Evolutionary conservation across 2,888 invertebrate species (phyloP).

Genomic region (Bellardia pandia): DNA sequence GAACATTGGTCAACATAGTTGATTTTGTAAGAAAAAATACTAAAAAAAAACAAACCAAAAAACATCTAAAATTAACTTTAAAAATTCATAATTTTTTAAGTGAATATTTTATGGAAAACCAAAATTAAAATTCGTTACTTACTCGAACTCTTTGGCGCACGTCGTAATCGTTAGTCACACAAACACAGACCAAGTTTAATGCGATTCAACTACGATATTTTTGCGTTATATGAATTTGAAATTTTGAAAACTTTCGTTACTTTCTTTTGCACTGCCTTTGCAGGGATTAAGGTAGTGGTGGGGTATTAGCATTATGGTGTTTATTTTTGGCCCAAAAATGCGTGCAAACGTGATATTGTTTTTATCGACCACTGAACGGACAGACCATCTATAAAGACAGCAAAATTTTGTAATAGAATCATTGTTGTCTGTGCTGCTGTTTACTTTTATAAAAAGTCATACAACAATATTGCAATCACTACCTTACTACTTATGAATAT

Average conservation of each 20-base stretch:
- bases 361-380: slow-evolving; percentile 11
- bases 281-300: slow-evolving; percentile 29
- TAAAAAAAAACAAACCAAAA: slow-evolving; percentile 13
- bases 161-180: not conserved
- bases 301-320: slow-evolving; percentile 16
- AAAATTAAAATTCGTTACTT: slow-evolving; percentile 40
- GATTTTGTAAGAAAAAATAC: slow-evolving; percentile 22
- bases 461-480: slow-evolving; percentile 2
- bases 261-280: slow-evolving; percentile 54
- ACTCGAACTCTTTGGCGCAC: slow-evolving; percentile 27
- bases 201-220: slow-evolving; percentile 25
- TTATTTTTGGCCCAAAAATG: slow-evolving; percentile 49
- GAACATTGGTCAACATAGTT: slow-evolving; percentile 37
- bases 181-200: not conserved
- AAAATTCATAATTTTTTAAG: slow-evolving; percentile 69
- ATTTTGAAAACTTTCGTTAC: slow-evolving; percentile 62
- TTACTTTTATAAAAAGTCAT: not conserved
- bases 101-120: slow-evolving; percentile 40
- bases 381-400: slow-evolving; percentile 22
- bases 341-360: slow-evolving; percentile 45
- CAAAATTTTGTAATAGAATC: slow-evolving; percentile 55
- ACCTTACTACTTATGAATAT: slow-evolving; percentile 57
- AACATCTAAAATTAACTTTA: slow-evolving; percentile 38
- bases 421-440: not conserved
- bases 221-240: slow-evolving; percentile 63